Conservation (phyloP, 2,797 vertebrate species). For the Pipistrellus kuhlii region DNA sequence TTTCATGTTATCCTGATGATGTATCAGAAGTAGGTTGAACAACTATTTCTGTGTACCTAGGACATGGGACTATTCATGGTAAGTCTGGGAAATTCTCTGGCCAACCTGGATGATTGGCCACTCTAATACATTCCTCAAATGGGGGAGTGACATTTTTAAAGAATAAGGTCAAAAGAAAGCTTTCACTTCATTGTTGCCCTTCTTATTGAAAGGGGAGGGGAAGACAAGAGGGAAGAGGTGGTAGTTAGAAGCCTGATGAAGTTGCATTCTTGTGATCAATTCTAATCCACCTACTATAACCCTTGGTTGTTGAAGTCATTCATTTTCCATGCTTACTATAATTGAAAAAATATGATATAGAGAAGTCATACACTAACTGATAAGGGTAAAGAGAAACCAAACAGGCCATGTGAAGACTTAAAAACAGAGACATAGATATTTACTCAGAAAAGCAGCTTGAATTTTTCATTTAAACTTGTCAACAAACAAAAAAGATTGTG, state of each 20-base stretch:
- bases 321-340: not conserved
- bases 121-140: not conserved
- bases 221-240: fast-evolving
- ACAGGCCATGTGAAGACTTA: not conserved
- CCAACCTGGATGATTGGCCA: not conserved
- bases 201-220: not conserved
- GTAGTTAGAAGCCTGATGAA: not conserved
- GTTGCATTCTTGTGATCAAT: not conserved
- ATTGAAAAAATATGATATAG: not conserved
- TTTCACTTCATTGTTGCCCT: not conserved
- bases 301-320: not conserved
- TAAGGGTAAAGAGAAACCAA: slow-evolving; percentile 56
- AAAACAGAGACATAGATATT: not conserved
- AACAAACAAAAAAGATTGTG: slow-evolving; percentile 65
- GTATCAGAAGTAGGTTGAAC: not conserved
- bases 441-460: slow-evolving; percentile 62
- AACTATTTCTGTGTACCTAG: not conserved
- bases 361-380: slow-evolving; percentile 32
- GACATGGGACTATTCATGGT: not conserved
- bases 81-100: not conserved
- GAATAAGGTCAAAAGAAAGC: not conserved
- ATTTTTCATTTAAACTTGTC: slow-evolving; percentile 76
- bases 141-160: not conserved
- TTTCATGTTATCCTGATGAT: not conserved
- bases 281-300: not conserved